A percentile compares a stretch with the other conserved stretches of the same genome.
Conservation (phyloP, 2,113 vertebrate species). For the Erythrolamprus reginae region DNA sequence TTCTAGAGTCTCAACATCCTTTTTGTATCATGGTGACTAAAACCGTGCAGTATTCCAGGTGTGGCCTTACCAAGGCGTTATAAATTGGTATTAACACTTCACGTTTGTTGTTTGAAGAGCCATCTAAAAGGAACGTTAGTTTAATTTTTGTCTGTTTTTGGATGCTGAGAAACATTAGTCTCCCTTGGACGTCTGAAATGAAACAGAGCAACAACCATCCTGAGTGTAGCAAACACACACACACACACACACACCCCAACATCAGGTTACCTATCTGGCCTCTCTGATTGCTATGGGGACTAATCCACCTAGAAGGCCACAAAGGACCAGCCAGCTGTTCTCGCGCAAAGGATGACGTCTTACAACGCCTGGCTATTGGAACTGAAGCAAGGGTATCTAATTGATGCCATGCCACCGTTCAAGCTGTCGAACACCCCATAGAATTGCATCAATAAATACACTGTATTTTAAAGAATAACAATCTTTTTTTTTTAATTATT, state of each 20-base stretch:
- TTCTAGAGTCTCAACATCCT: too few relatives aligned
- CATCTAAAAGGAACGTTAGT: not conserved
- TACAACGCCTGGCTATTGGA: not conserved
- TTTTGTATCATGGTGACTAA: too few relatives aligned
- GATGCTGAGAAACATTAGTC: not conserved
- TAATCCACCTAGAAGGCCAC: conserved; percentile 27
- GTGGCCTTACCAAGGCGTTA: too few relatives aligned
- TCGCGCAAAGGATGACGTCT: conserved; percentile 2
- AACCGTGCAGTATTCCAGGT: too few relatives aligned
- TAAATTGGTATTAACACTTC: too few relatives aligned
- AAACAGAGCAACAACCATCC: not conserved
- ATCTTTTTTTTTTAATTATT: not conserved
- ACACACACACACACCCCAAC: not conserved
- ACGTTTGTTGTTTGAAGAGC: not conserved
- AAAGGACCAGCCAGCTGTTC: conserved; percentile 26
- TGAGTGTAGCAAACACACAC: not conserved
- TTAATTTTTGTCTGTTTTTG: not conserved
- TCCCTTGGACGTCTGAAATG: not conserved
- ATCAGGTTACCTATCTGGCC: not conserved
- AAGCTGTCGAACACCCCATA: not conserved
- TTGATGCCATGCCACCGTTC: not conserved
- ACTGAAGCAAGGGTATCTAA: not conserved
- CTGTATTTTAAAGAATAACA: not conserved
- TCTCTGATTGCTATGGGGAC: conserved; percentile 28
- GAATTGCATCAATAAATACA: not conserved